phyloP scores from a whole-genome alignment of 2,113 vertebrate species.

The Tringa solitaria region DNA sequence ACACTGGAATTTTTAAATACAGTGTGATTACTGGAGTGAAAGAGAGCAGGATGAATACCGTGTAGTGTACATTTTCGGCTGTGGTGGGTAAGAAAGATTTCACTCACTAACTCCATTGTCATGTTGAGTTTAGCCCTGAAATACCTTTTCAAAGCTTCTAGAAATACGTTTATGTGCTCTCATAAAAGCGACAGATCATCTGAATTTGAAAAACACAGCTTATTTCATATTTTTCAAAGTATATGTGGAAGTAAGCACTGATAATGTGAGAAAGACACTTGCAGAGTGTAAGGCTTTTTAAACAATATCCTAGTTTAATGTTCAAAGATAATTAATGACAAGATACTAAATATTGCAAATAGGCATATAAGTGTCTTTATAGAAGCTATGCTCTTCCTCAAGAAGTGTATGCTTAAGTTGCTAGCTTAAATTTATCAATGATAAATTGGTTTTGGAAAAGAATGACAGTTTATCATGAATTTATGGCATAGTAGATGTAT shows the following conservation, averaged over 20 bases:
- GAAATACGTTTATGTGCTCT: conserved; percentile 1
- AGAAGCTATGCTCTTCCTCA: background rate
- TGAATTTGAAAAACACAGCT: conserved; percentile 13
- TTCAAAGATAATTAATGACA: background rate
- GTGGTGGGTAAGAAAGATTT: background rate
- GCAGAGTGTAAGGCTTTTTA: background rate
- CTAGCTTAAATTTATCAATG: background rate
- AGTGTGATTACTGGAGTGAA: background rate
- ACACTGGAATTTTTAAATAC: background rate
- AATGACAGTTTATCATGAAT: background rate
- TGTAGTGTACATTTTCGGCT: background rate
- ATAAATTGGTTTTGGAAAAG: background rate
- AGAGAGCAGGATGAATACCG: background rate
- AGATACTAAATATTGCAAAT: background rate
- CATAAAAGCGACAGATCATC: background rate
- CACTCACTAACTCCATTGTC: background rate
- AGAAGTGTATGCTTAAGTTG: background rate
- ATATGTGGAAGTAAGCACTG: background rate
- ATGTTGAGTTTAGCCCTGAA: conserved; percentile 2
- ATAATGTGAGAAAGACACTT: background rate
- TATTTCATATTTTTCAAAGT: background rate
- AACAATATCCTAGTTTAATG: background rate
- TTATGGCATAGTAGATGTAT: background rate
- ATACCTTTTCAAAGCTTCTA: background rate
- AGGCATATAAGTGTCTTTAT: background rate